Percentiles rank a stretch among this genome's conserved stretches.
Evolutionary conservation across 2,797 vertebrate genomes (phyloP).

Genomic region (Eulemur rubriventer): DNA sequence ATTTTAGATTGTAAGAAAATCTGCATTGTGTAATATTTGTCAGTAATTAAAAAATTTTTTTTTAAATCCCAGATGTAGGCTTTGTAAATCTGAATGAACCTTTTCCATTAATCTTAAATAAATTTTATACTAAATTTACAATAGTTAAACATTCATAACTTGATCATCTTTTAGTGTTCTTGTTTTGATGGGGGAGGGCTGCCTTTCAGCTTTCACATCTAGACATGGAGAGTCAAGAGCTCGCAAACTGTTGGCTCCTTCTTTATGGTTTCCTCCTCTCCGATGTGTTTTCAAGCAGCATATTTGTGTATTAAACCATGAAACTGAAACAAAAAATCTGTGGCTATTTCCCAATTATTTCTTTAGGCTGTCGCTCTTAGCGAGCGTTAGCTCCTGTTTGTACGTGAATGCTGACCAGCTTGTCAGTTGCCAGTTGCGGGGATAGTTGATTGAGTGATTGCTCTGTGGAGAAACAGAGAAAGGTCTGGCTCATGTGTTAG

Average conservation of each 20-base stretch:
- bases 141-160: background rate
- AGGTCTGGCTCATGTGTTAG: accelerated
- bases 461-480: background rate
- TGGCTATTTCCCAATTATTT: background rate
- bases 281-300: background rate
- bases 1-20: background rate
- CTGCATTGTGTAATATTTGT: background rate
- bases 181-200: background rate
- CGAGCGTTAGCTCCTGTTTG: background rate
- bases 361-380: background rate
- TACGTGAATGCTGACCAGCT: accelerated
- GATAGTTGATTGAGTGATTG: accelerated
- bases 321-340: background rate
- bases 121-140: background rate
- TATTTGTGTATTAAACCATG: background rate
- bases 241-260: background rate
- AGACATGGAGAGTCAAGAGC: background rate
- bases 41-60: background rate
- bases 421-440: accelerated
- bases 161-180: background rate
- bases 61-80: background rate
- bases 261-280: background rate
- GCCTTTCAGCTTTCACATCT: background rate
- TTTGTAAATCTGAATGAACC: background rate
- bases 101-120: background rate